Evolutionary conservation across 2,888 invertebrate species (phyloP), one percentile per base, ranked within the genome.

Genomic region (Drosophila mayaguana): DNA sequence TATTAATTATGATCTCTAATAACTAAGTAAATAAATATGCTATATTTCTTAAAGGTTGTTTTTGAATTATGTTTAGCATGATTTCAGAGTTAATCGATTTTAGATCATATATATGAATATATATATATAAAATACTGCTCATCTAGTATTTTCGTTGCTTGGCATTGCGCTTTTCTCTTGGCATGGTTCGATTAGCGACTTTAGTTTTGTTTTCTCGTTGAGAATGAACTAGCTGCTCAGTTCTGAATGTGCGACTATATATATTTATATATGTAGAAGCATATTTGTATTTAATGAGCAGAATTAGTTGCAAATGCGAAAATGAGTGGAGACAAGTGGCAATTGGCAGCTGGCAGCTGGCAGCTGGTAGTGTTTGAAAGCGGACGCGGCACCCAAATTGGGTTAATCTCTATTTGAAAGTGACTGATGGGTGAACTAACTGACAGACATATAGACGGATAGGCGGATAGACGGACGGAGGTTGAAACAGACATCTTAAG

Each of bases 391-490:
- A 68, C 42, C 71, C 75, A 70, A 84, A 73, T 86, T 83, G 78
- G 84, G 84, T 84, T 84, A 84, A 84, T 86, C 84, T 83, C 84
- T 83, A 75, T 86, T 78, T 83, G 87, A 84, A 87, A 86, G 84
- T 83, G 82, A 20, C 51, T 61, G 63, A 57, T 38, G 63, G 51
- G 53, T 34, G 18, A 32, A 12, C 60, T 34, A 67, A 46, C 59
- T 51, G 71, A 38, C 43, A 12, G 69, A 46, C 25, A n/a, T 68
- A 28, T 28, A 6, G 22, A 22, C 43, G 20, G 36, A 32, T n/a
- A n/a, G n/a, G n/a, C n/a, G n/a, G 70, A 28, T 28, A 6, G 22
- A 22, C 43, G 20, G 36, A 32, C 63, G 16, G 32, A 55, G 51
- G 42, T 32, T 55, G 55, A 20, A 32, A 32, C 16, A 43, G 55